A percentile compares a stretch with the other conserved stretches of the same genome.
Evolutionary conservation across 2,113 vertebrate genomes (phyloP).

Genomic region (Redunca redunca): DNA sequence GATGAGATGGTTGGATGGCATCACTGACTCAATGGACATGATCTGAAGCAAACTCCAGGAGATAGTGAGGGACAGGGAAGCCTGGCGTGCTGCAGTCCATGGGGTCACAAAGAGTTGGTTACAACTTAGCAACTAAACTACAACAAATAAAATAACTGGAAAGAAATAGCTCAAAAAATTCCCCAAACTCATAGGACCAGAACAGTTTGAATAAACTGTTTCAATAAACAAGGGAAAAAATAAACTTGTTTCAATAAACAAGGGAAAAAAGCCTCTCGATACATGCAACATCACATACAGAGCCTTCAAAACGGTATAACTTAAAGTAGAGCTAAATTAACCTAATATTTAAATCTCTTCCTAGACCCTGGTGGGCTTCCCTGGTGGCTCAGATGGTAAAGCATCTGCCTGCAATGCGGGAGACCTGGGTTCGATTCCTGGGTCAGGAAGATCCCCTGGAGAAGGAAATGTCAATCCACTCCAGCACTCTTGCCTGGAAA

Average conservation of each 20-base stretch:
- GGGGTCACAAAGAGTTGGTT: neutral
- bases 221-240: neutral
- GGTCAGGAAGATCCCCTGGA: no score
- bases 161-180: neutral
- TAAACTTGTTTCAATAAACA: neutral
- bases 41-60: neutral
- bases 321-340: neutral
- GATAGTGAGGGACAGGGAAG: neutral
- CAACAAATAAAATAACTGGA: neutral
- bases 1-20: neutral
- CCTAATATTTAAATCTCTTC: neutral
- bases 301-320: neutral
- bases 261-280: neutral
- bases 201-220: neutral
- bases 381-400: no score
- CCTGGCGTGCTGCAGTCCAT: neutral
- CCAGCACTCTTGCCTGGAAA: no score
- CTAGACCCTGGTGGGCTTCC: neutral
- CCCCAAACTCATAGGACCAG: neutral
- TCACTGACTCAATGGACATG: neutral
- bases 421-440: no score
- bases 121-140: neutral
- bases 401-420: no score
- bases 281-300: neutral
- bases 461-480: no score